Percentiles rank a stretch among this genome's conserved stretches.
These are phyloP conservation scores for Micromys minutus DNA, from an alignment of 2,113 vertebrate genomes.

Conservation along the genomic window DNA sequence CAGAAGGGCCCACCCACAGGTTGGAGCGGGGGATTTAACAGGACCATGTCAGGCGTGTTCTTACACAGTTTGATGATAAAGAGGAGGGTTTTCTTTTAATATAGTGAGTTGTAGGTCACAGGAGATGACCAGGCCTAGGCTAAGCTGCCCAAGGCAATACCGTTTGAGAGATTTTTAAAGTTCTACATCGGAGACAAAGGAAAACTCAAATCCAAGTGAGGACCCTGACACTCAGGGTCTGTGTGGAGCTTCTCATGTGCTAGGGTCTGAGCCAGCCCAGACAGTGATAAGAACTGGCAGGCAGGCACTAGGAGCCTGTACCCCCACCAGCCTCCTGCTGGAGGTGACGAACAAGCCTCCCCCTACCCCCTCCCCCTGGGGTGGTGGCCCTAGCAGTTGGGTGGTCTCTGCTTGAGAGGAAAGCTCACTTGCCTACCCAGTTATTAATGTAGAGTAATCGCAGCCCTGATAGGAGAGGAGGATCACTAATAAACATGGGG, in stretches of 20 bases:
- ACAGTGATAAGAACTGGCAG: not conserved
- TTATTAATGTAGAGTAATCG: conserved; percentile 75
- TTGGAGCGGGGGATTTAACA: not conserved
- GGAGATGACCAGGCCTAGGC: not conserved
- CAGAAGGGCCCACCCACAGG: not conserved
- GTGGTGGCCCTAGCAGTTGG: conserved; percentile 60
- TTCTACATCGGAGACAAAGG: not conserved
- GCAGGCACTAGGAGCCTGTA: not conserved
- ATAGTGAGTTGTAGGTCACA: not conserved
- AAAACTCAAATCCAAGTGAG: not conserved
- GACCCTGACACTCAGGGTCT: not conserved
- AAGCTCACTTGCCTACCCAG: conserved; percentile 50
- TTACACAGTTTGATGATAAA: not conserved
- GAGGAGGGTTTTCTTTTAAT: not conserved
- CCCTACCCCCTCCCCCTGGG: not conserved
- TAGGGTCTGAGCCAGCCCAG: not conserved
- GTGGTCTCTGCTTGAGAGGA: conserved; percentile 67
- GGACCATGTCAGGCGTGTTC: not conserved
- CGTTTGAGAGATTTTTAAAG: not conserved
- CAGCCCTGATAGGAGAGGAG: conserved; percentile 60
- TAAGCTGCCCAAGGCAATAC: rapidly evolving
- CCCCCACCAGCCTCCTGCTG: not conserved
- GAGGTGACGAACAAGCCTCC: not conserved
- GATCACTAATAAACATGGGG: conserved; percentile 32
- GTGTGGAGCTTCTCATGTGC: not conserved